These are phyloP conservation scores for Callopanchax toddi DNA, from an alignment of 2,113 vertebrate genomes.

Conservation along the genomic window DNA sequence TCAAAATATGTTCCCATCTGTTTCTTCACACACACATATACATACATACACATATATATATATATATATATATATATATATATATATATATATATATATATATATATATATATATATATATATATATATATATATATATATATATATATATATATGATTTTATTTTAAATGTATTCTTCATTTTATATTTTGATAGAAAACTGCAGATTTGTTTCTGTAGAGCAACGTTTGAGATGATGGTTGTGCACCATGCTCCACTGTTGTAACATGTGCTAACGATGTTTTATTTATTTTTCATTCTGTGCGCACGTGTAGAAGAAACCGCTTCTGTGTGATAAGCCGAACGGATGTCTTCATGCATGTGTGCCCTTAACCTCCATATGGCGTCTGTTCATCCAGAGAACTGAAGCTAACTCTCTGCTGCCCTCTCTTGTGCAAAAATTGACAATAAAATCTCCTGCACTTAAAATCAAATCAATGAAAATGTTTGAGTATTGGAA, in stretches of 20 bases:
- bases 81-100: too few species aligned
- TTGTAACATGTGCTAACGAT: background rate
- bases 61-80: too few species aligned
- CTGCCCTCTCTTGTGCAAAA: conserved; percentile 72
- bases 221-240: background rate
- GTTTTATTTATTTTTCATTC: conserved; percentile 8
- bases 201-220: background rate
- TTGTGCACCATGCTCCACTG: background rate
- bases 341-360: conserved; percentile 49
- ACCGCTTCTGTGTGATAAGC: conserved; percentile 28
- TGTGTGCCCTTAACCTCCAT: conserved; percentile 51
- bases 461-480: too few species aligned
- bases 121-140: too few species aligned
- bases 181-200: too few species aligned
- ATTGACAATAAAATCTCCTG: too few species aligned
- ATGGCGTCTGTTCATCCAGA: conserved; percentile 38
- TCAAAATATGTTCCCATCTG: background rate
- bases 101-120: too few species aligned
- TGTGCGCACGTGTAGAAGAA: conserved; percentile 40
- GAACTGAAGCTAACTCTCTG: conserved; percentile 40
- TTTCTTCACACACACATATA: background rate
- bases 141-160: too few species aligned
- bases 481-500: too few species aligned
- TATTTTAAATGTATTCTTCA: too few species aligned
- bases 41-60: too few species aligned